Conservation (phyloP, 2,113 vertebrate genomes). For the Gorsachius goisagi region DNA sequence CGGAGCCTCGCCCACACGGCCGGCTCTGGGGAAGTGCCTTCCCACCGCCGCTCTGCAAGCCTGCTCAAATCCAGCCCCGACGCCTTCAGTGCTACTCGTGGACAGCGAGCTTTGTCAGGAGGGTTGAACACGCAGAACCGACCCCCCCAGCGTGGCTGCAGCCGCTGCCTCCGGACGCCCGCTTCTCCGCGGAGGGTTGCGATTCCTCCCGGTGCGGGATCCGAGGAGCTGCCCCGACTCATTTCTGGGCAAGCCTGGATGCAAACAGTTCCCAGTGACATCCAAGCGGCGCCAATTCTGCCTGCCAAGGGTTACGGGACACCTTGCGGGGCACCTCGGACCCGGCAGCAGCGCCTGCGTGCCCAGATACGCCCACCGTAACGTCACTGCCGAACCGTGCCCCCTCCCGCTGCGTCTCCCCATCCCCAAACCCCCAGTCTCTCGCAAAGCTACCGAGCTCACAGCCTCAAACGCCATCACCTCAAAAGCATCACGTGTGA, state of each 20-base stretch:
- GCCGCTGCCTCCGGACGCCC: background rate
- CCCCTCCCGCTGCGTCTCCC: no score
- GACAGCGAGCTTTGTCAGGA: rapidly evolving
- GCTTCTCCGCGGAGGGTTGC: background rate
- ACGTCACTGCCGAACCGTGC: background rate
- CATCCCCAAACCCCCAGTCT: background rate
- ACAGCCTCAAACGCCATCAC: rapidly evolving
- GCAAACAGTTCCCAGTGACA: background rate
- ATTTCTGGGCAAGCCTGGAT: background rate
- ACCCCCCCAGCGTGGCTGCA: no score
- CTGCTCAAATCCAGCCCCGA: background rate
- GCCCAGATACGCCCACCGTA: background rate
- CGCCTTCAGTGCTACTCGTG: background rate
- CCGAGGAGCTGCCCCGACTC: background rate
- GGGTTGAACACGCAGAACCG: background rate
- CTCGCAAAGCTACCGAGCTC: background rate
- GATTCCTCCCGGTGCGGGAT: background rate
- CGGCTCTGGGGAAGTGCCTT: background rate
- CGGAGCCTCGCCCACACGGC: rapidly evolving
- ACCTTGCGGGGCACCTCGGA: background rate
- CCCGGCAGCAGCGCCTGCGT: background rate
- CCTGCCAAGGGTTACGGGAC: background rate
- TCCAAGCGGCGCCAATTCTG: background rate
- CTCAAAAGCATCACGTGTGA: background rate
- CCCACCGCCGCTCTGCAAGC: background rate